A percentile compares a stretch with the other conserved stretches of the same genome.
Evolutionary conservation across 2,113 vertebrate species (phyloP).

Genomic region (Urocynchramus pylzowi): DNA sequence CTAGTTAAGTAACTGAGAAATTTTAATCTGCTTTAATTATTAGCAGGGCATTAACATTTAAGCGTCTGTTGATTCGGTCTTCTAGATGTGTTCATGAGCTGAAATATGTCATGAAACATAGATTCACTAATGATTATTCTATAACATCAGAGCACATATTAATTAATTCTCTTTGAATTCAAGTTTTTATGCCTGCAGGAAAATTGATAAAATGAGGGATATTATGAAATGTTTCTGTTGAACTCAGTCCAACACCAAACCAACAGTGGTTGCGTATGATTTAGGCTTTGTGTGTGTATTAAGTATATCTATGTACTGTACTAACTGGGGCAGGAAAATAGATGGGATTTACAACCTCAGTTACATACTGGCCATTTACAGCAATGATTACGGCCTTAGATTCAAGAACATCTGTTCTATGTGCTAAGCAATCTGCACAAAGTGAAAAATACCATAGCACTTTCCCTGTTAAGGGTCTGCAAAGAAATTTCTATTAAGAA

Average conservation of each 20-base stretch:
- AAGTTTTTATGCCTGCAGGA: background rate
- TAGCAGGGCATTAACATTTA: background rate
- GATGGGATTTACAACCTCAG: background rate
- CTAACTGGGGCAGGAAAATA: background rate
- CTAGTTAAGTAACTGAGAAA: background rate
- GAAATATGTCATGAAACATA: background rate
- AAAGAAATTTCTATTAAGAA: background rate
- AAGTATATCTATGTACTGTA: background rate
- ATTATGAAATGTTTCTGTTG: background rate
- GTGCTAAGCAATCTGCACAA: background rate
- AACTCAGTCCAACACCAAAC: background rate
- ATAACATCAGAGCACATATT: background rate
- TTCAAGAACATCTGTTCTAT: background rate
- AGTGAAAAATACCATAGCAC: background rate
- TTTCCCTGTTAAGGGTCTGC: background rate
- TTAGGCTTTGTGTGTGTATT: background rate
- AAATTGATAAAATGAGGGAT: background rate
- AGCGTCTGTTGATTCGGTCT: background rate
- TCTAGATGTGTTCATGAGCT: background rate
- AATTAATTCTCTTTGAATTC: background rate
- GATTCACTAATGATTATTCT: background rate
- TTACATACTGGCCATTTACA: background rate
- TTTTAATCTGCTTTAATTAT: background rate
- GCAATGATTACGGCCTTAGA: background rate
- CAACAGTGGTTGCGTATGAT: background rate